Conservation (phyloP, 2,113 vertebrate genomes). For the Brienomyrus longianalis region DNA sequence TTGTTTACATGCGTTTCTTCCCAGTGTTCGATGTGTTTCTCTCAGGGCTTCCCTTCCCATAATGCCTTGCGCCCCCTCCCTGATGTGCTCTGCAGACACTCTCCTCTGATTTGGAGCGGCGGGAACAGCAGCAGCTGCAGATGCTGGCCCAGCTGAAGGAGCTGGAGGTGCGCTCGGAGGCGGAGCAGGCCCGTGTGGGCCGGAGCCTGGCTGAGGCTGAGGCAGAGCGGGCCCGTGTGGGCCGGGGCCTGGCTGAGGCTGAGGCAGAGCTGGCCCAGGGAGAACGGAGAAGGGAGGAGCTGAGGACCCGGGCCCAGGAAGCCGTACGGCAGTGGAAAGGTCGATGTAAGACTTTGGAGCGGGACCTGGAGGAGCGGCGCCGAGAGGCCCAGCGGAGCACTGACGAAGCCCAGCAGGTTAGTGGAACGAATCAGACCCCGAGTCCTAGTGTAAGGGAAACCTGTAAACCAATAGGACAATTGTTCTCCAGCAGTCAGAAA, state of each 20-base stretch:
- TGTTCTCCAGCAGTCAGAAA: not conserved
- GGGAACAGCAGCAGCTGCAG: conserved; percentile 74
- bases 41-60: not conserved
- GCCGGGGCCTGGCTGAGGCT: conserved; percentile 57
- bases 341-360: conserved; percentile 73
- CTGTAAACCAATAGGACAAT: not conserved
- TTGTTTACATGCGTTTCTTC: not conserved
- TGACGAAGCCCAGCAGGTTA: conserved; percentile 67
- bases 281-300: conserved; percentile 70
- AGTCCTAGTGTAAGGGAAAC: not conserved
- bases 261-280: conserved; percentile 65
- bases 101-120: conserved; percentile 66
- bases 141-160: conserved; percentile 81
- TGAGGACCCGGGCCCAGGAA: conserved; percentile 80
- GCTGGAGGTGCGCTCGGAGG: conserved; percentile 67
- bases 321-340: conserved; percentile 78
- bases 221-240: conserved; percentile 49
- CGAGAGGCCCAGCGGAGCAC: conserved; percentile 48
- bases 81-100: conserved; percentile 53
- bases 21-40: not conserved
- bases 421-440: not conserved
- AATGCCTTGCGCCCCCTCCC: not conserved
- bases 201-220: conserved; percentile 64
- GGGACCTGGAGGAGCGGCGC: conserved; percentile 65
- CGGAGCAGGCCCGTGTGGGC: conserved; percentile 49